phyloP scores from a whole-genome alignment of 2,888 invertebrate genomes.

The Mythimna vitellina region DNA sequence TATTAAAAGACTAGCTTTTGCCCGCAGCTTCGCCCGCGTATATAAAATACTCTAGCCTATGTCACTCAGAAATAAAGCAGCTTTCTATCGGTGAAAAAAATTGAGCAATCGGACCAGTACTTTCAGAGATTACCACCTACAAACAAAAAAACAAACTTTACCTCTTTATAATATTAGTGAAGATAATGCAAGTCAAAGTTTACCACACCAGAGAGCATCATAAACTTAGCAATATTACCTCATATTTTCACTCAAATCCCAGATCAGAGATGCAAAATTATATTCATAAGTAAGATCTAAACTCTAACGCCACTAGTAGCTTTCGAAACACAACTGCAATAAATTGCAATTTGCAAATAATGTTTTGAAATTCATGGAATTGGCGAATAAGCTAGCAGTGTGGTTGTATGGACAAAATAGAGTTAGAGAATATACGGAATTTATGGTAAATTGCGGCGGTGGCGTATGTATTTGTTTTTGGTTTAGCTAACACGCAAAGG shows the following conservation, averaged over 20 bases:
- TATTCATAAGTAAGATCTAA: conserved; percentile 19
- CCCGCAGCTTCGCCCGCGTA: too few relatives aligned
- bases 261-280: conserved; percentile 32
- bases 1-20: too few relatives aligned
- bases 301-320: conserved; percentile 11
- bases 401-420: background rate
- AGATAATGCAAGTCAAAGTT: conserved; percentile 5
- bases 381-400: conserved; percentile 1
- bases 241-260: conserved; percentile 27
- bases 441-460: background rate
- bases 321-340: conserved; percentile 32
- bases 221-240: conserved; percentile 14
- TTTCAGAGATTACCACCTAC: too few relatives aligned
- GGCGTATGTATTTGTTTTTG: background rate
- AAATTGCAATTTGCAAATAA: conserved; percentile 51
- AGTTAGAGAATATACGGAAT: background rate
- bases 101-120: too few relatives aligned
- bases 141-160: too few relatives aligned
- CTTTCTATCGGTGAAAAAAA: too few relatives aligned
- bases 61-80: too few relatives aligned
- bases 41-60: too few relatives aligned
- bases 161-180: too few relatives aligned
- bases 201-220: conserved; percentile 6
- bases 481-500: background rate
- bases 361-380: conserved; percentile 40